phyloP scores from a whole-genome alignment of 1,140 invertebrate species.

The Leptinotarsa undecemlineata region DNA sequence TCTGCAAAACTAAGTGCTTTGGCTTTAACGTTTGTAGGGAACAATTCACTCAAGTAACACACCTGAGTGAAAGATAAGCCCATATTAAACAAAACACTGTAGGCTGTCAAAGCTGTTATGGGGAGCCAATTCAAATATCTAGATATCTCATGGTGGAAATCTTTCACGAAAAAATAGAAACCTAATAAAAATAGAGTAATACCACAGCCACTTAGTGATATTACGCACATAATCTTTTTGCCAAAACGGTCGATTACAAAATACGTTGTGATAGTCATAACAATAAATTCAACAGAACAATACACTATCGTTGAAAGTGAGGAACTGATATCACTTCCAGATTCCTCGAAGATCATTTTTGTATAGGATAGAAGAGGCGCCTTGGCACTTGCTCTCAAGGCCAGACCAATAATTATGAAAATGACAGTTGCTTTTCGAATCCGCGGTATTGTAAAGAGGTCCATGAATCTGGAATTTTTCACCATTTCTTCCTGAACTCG shows the following conservation, averaged over 20 bases:
- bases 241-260: conserved; percentile 26
- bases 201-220: background rate
- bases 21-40: conserved; percentile 19
- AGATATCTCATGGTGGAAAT: conserved; percentile 44
- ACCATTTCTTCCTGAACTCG: conserved; percentile 7
- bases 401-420: conserved; percentile 66
- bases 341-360: conserved; percentile 18
- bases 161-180: conserved; percentile 9
- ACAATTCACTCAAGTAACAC: conserved; percentile 10
- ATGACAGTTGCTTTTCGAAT: conserved; percentile 13
- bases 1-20: conserved; percentile 7
- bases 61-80: conserved; percentile 1
- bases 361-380: conserved; percentile 63
- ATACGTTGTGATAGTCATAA: background rate
- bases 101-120: background rate
- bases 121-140: conserved; percentile 34
- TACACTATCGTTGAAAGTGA: conserved; percentile 16
- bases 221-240: conserved; percentile 12
- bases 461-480: background rate
- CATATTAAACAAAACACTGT: background rate
- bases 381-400: conserved; percentile 76
- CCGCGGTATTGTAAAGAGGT: conserved; percentile 17
- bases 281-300: conserved; percentile 1
- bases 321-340: conserved; percentile 2
- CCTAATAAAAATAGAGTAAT: background rate